phyloP scores from a whole-genome alignment of 2,113 vertebrate genomes.

The Crotalus tigris region DNA sequence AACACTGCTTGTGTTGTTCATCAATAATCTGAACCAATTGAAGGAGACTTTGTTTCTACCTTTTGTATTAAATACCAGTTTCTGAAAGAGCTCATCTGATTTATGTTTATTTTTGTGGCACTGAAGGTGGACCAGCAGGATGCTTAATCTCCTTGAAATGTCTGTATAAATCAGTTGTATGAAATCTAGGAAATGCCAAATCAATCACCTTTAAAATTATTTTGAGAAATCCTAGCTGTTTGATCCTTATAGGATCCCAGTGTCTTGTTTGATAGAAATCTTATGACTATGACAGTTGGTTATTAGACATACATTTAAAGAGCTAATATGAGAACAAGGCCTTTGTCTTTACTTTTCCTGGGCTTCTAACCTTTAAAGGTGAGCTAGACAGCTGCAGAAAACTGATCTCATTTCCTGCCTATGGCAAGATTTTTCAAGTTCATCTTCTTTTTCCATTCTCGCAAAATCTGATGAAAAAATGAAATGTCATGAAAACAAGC shows the following conservation, averaged over 20 bases:
- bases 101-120: background rate
- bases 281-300: conserved; percentile 56
- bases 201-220: background rate
- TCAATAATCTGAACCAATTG: background rate
- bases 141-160: background rate
- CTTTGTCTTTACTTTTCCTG: conserved; percentile 71
- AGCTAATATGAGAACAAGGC: conserved; percentile 75
- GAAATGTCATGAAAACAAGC: conserved; percentile 82
- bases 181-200: background rate
- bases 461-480: conserved; percentile 86
- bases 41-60: background rate
- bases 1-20: background rate
- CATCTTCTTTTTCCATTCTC: conserved; percentile 74
- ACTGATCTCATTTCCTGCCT: conserved; percentile 82
- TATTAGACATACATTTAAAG: conserved; percentile 65
- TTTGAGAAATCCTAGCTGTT: background rate
- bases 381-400: conserved; percentile 78
- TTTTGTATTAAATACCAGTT: background rate
- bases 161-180: background rate
- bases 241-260: background rate
- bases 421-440: conserved; percentile 81
- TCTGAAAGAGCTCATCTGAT: background rate
- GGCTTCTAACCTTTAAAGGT: conserved; percentile 81
- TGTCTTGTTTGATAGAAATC: conserved; percentile 51
- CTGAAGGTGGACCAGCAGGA: background rate